phyloP scores from a whole-genome alignment of 2,888 invertebrate genomes.

The Agonopterix alstromeriana region DNA sequence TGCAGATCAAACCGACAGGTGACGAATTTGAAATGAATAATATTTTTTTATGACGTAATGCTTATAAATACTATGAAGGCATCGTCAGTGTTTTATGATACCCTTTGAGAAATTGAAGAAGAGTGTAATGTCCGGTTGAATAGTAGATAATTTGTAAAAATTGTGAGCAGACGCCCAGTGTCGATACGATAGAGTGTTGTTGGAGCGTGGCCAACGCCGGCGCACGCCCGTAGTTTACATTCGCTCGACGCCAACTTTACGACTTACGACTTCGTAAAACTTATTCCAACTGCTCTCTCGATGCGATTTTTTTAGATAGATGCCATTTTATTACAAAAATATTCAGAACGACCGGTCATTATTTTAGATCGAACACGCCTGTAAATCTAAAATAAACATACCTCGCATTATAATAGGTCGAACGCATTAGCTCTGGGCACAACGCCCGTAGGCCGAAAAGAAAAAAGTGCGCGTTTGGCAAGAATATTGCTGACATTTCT shows the following conservation, averaged over 20 bases:
- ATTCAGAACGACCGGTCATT: conserved; percentile 32
- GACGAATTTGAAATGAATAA: too few relatives aligned
- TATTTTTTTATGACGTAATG: too few relatives aligned
- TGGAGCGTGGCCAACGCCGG: conserved; percentile 49
- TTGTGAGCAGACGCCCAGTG: conserved; percentile 29
- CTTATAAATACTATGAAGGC: too few relatives aligned
- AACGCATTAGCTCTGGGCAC: too few relatives aligned
- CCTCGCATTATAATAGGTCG: too few relatives aligned
- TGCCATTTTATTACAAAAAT: conserved; percentile 36
- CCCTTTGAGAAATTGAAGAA: too few relatives aligned
- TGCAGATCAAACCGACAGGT: too few relatives aligned
- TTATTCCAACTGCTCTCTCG: conserved; percentile 44
- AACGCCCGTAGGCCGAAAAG: conserved; percentile 25
- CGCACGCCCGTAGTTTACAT: conserved; percentile 42
- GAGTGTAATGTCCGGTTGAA: conserved; percentile 12
- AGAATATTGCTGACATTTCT: conserved; percentile 32
- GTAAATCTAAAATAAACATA: conserved; percentile 23
- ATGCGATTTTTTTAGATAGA: conserved; percentile 42
- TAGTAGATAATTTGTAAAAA: conserved; percentile 37
- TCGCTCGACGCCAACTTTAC: conserved; percentile 37
- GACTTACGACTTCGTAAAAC: conserved; percentile 58
- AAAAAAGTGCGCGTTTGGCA: conserved; percentile 29
- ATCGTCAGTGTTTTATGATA: too few relatives aligned
- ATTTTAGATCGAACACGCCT: conserved; percentile 18
- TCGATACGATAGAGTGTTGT: conserved; percentile 33